Evolutionary conservation across 2,113 vertebrate genomes (phyloP), one percentile per base, ranked within the genome.

Genomic region (Callipepla squamata): DNA sequence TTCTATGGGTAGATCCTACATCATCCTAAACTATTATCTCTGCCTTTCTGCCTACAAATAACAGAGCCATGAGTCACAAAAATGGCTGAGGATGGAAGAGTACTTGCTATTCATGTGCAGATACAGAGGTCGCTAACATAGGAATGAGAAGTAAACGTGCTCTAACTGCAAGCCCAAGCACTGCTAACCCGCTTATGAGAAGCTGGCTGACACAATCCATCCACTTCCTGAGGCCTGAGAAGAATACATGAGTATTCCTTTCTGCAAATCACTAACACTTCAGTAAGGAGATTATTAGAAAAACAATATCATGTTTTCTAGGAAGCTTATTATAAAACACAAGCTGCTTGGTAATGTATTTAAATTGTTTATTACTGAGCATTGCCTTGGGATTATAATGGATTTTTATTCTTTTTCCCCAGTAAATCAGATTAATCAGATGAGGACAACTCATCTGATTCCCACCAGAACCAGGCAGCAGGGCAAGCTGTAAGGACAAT

Each of bases 241-340:
- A 59, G 87, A 94, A 85, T 69, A n/a, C 59, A 73, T 72, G 28
- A 83, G 70, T 66, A 61, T 76, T 88, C 85, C 61, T 84, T 91
- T 90, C 85, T 85, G 50, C 77, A 32, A 93, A 80, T 93, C 76
- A 77, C 80, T 90, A 74, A 80, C 74, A 68, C 70, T 95, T 83
- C 87, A 94, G 80, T 79, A 92, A 92, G 73, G 81, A 73, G 72
- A 86, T 92, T 81, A 92, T 93, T 90, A 89, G 44, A 89, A 91
- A 47, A 90, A 93, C 79, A 70, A 72, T 44, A 75, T 65, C 42
- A 67, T 61, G 61, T 92, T 94, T 88, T 87, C 90, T 68, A 67
- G 61, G 77, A 51, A 62, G 63, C 44, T 96, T 50, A 86, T 96
- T 93, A 93, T 85, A 80, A 84, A 85, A 92, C 87, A 84, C 69